A percentile compares a stretch with the other conserved stretches of the same genome.
phyloP scores from a whole-genome alignment of 2,113 vertebrate species.

The Pardalotus punctatus region DNA sequence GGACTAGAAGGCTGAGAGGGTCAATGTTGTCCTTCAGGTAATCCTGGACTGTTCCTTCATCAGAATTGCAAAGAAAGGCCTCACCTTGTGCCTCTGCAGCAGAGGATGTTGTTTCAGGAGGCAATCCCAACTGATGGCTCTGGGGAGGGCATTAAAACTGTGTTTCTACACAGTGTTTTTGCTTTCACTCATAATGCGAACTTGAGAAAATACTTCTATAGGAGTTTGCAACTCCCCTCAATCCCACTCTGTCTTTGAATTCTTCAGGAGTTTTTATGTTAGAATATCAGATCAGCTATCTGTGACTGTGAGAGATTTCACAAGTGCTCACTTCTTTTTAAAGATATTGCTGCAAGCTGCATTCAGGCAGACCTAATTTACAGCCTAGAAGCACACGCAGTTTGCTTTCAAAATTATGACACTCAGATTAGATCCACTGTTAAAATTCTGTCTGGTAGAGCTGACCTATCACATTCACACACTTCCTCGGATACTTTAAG shows the following conservation, averaged over 20 bases:
- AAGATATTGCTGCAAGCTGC: not conserved
- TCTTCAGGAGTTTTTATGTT: not conserved
- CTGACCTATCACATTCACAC: not conserved
- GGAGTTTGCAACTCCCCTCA: not conserved
- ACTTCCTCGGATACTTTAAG: not conserved
- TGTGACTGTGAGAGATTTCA: not conserved
- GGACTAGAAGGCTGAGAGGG: not conserved
- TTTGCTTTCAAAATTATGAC: not conserved
- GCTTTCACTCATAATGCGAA: not conserved
- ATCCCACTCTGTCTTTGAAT: not conserved
- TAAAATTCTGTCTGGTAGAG: not conserved
- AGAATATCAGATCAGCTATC: not conserved
- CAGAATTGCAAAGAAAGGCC: not conserved
- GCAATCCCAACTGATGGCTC: not conserved
- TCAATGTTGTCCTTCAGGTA: not conserved
- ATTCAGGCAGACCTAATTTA: not conserved
- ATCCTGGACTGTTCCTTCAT: not conserved
- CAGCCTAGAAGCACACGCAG: rapidly evolving
- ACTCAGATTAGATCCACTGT: not conserved
- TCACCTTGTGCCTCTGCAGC: not conserved
- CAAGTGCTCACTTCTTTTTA: not conserved
- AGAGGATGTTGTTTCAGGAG: not conserved
- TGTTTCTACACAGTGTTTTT: not conserved
- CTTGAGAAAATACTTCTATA: not conserved
- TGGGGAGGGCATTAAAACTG: not conserved